phyloP scores from a whole-genome alignment of 2,113 vertebrate genomes.

The Halichoerus grypus region DNA sequence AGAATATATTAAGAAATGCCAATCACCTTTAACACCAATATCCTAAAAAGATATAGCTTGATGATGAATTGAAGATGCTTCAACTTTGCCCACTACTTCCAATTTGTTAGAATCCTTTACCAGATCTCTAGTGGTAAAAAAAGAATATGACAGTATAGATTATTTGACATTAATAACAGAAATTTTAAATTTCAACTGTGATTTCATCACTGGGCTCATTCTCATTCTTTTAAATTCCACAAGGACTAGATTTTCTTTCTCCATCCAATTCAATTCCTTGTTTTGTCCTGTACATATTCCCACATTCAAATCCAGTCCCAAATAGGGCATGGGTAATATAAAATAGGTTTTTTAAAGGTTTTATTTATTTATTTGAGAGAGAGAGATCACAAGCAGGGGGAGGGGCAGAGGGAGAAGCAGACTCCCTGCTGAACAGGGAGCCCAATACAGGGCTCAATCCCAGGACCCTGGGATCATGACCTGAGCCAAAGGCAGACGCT shows the following conservation, averaged over 20 bases:
- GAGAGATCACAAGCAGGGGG: not conserved
- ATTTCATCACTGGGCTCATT: not conserved
- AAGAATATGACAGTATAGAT: not conserved
- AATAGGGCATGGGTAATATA: not conserved
- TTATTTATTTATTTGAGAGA: not conserved
- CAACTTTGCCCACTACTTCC: not conserved
- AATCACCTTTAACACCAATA: slow-evolving; percentile 29
- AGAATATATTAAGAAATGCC: not conserved
- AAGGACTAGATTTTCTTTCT: not conserved
- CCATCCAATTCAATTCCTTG: not conserved
- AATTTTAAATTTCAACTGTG: slow-evolving; percentile 6
- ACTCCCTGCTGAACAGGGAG: not conserved
- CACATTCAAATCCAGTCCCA: not conserved
- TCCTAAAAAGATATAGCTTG: not conserved
- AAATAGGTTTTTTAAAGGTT: not conserved
- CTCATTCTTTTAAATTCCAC: slow-evolving; percentile 1
- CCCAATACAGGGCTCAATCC: not conserved
- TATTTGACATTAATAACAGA: slow-evolving; percentile 10
- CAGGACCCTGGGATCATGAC: not conserved
- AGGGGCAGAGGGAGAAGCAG: not conserved
- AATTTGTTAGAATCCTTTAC: not conserved
- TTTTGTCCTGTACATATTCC: not conserved
- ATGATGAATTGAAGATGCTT: not conserved
- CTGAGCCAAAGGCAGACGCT: not conserved
- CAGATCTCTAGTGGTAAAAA: slow-evolving; percentile 32